Evolutionary conservation across 1,140 invertebrate species (phyloP).

Genomic region (Tetragnatha versicolor): DNA sequence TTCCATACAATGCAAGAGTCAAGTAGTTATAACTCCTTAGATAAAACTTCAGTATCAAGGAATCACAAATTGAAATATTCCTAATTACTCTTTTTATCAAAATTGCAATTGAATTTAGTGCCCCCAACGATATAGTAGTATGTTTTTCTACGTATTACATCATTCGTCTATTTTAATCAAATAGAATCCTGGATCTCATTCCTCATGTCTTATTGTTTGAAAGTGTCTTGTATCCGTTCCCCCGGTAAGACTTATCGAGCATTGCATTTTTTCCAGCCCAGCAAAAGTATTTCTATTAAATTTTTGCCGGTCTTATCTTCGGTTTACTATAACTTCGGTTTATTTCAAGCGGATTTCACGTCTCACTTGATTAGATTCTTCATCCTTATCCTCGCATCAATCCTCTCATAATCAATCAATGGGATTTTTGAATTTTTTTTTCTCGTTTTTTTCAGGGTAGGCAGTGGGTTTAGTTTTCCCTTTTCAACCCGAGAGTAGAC

Average conservation of each 20-base stretch:
- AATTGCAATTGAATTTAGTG: too few relatives aligned
- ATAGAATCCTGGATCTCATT: too few relatives aligned
- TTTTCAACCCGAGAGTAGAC: neutral
- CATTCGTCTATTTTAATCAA: too few relatives aligned
- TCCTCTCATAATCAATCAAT: slow-evolving; percentile 53
- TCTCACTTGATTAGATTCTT: slow-evolving; percentile 52
- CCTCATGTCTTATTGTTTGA: slow-evolving; percentile 9
- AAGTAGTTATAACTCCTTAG: too few relatives aligned
- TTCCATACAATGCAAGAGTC: too few relatives aligned
- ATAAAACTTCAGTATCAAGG: too few relatives aligned
- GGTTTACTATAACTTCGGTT: slow-evolving; percentile 33
- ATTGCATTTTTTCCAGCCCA: neutral
- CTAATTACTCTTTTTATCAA: too few relatives aligned
- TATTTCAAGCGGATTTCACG: slow-evolving; percentile 48
- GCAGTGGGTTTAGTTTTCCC: neutral
- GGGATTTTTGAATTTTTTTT: slow-evolving; percentile 19
- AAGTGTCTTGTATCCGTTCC: neutral
- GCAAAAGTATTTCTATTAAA: slow-evolving; percentile 39
- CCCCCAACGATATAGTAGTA: too few relatives aligned
- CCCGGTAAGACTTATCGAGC: slow-evolving; percentile 8
- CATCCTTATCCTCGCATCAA: slow-evolving; percentile 46
- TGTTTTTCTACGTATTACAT: too few relatives aligned
- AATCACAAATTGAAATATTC: too few relatives aligned
- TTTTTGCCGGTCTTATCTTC: slow-evolving; percentile 37
- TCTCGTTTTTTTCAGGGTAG: neutral